Evolutionary conservation across 2,888 invertebrate genomes (phyloP), one percentile per base, ranked within the genome.

Genomic region (Pemphredon lugubris): DNA sequence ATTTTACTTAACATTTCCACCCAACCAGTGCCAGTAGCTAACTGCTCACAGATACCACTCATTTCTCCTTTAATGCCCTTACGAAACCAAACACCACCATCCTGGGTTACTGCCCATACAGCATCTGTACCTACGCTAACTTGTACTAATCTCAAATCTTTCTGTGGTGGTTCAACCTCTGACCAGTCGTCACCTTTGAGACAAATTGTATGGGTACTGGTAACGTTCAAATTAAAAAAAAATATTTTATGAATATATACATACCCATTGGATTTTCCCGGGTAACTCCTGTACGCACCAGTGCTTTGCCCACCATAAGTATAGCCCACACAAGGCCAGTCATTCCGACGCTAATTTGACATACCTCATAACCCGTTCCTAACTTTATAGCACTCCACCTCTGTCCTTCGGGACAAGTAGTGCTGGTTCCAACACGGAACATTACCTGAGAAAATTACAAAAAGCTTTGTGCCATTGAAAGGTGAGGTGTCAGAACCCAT

Each of bases 1-100:
- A 97, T 95, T 87, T 94, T 93, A 45, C 96, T 96, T 69, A 96
- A 94, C 93, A 97, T 96, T 91, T 96, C 96, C 23, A 97, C 93
- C 97, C 97, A 97, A 21, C 95, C 95, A 84, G 92, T 94, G 2
- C 97, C 97, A 83, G 93, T 94, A 6, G 96, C 95, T 64, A 94
- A 91, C 86, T 94, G 93, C 89, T 95, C 95, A 82, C 94, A 94
- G 68, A 92, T 91, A 2, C 95, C 95, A 18, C 94, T 92, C 92
- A 88, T 94, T 93, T 53, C 95, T 93, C 91, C 94, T 92, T 75
- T 94, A 90, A 72, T 93, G 90, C 93, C 93, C 90, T 96, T 95
- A 79, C 97, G 92, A 87, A 97, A 97, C 97, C 97, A 97, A 1
- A 97, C 95, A 86, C 94, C 93, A 65, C 94, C 93, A 85, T 96